A percentile compares a stretch with the other conserved stretches of the same genome.
Conservation (phyloP, 2,113 vertebrate species). For the Spea bombifrons region DNA sequence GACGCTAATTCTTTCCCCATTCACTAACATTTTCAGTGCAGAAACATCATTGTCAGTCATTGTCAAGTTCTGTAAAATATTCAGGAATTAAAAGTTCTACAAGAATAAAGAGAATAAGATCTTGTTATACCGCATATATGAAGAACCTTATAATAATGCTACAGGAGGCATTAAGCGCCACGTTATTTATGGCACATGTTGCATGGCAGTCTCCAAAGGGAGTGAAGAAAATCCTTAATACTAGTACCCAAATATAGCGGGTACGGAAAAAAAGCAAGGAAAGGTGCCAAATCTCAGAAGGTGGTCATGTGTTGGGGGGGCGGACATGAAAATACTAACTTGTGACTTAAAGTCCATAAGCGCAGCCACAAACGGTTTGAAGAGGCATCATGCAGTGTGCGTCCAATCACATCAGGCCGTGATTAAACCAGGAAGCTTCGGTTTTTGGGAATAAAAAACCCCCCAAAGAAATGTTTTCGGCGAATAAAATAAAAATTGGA, state of each 20-base stretch:
- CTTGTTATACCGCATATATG: not conserved
- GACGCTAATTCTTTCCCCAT: not conserved
- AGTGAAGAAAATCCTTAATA: constrained; percentile 7
- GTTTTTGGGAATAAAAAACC: constrained; percentile 65
- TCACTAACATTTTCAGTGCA: constrained; percentile 16
- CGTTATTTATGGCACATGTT: constrained; percentile 17
- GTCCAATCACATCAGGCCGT: constrained; percentile 63
- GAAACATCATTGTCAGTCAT: constrained; percentile 16
- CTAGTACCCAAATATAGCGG: constrained; percentile 18
- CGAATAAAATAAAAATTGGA: constrained; percentile 68
- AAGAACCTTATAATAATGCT: constrained; percentile 24
- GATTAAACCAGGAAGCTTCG: constrained; percentile 62
- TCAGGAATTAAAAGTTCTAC: constrained; percentile 9
- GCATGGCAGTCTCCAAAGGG: constrained; percentile 14
- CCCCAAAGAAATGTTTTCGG: constrained; percentile 65
- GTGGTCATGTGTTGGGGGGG: constrained; percentile 1
- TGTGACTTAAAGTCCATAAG: not conserved
- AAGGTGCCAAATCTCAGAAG: constrained; percentile 20
- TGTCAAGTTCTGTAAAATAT: constrained; percentile 8
- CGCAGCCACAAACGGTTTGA: not conserved
- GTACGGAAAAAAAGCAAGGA: not conserved
- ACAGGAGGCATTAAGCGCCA: constrained; percentile 15
- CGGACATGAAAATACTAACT: not conserved
- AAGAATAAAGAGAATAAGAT: constrained; percentile 35
- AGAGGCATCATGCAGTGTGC: constrained; percentile 62